These are phyloP conservation scores for Acinonyx jubatus DNA, from an alignment of 2,113 vertebrate genomes.

Conservation along the genomic window DNA sequence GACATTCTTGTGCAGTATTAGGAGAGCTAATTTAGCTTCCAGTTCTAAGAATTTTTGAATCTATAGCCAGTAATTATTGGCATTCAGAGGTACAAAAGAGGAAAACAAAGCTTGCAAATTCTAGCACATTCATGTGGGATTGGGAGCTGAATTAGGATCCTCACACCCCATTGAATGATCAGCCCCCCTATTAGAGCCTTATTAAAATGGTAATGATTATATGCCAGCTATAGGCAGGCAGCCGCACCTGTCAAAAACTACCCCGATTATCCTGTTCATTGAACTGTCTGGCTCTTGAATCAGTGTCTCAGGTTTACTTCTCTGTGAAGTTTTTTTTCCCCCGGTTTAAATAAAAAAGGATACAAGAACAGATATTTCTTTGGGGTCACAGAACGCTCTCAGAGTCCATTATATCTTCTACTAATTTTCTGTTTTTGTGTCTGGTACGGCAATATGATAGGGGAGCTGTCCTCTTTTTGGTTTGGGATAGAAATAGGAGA, in stretches of 20 bases:
- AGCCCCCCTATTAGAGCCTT: conserved; percentile 90
- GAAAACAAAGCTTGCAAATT: conserved; percentile 91
- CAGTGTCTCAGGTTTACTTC: conserved; percentile 88
- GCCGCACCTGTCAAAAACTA: conserved; percentile 90
- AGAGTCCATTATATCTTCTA: conserved; percentile 66
- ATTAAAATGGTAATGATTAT: conserved; percentile 93
- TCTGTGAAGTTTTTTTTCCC: conserved; percentile 82
- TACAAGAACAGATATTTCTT: conserved; percentile 82
- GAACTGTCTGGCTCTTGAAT: conserved; percentile 88
- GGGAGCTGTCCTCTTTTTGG: conserved; percentile 66
- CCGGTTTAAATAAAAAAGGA: conserved; percentile 78
- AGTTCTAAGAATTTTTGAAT: conserved; percentile 92
- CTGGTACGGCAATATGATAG: conserved; percentile 58
- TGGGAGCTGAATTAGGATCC: conserved; percentile 90
- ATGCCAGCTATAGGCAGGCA: conserved; percentile 88
- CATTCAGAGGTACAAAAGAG: conserved; percentile 91
- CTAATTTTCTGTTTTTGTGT: conserved; percentile 71
- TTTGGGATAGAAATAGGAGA: conserved; percentile 55
- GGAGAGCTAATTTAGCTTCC: conserved; percentile 91
- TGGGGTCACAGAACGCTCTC: conserved; percentile 71
- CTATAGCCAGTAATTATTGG: conserved; percentile 93
- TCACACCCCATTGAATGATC: conserved; percentile 91
- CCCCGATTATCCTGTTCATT: conserved; percentile 89
- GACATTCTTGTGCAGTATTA: conserved; percentile 91
- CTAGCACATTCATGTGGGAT: conserved; percentile 92